phyloP scores from a whole-genome alignment of 2,888 invertebrate species.

The Baccha elongata region DNA sequence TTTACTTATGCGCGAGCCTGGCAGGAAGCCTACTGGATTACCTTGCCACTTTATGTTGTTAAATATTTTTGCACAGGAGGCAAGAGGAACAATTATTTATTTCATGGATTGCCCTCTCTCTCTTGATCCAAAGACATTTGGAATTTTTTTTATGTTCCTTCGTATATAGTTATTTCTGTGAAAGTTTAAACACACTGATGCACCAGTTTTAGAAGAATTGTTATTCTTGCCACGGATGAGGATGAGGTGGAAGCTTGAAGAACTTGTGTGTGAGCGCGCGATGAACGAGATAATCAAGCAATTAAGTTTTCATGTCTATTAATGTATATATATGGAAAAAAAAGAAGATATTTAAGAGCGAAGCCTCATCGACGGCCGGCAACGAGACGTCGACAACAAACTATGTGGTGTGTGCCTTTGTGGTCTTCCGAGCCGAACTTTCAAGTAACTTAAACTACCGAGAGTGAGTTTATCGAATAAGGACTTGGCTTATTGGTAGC shows the following conservation, averaged over 20 bases:
- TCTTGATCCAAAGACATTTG: slow-evolving; percentile 58
- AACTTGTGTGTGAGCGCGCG: slow-evolving; percentile 66
- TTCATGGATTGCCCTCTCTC: slow-evolving; percentile 51
- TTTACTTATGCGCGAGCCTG: slow-evolving; percentile 67
- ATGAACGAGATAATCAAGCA: slow-evolving; percentile 75
- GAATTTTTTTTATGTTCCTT: slow-evolving; percentile 40
- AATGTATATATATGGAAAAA: slow-evolving; percentile 52
- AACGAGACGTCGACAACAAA: slow-evolving; percentile 17
- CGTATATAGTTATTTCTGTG: slow-evolving; percentile 2
- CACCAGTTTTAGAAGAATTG: slow-evolving; percentile 42
- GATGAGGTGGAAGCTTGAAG: slow-evolving; percentile 26
- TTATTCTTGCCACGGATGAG: slow-evolving; percentile 23
- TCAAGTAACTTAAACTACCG: slow-evolving; percentile 42
- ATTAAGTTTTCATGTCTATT: slow-evolving; percentile 74
- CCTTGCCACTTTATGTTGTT: slow-evolving; percentile 66
- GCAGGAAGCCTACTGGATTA: slow-evolving; percentile 71
- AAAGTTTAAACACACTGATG: slow-evolving; percentile 35
- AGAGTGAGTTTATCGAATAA: slow-evolving; percentile 63
- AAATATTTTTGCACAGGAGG: slow-evolving; percentile 44
- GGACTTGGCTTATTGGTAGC: slow-evolving; percentile 70
- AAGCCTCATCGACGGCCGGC: slow-evolving; percentile 3
- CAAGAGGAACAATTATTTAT: slow-evolving; percentile 57
- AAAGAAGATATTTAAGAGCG: slow-evolving; percentile 44
- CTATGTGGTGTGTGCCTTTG: slow-evolving; percentile 57
- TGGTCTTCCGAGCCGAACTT: slow-evolving; percentile 47